Base-by-base conservation (phyloP, 1,140 invertebrate species). In the Lepidostoma basale region DNA sequence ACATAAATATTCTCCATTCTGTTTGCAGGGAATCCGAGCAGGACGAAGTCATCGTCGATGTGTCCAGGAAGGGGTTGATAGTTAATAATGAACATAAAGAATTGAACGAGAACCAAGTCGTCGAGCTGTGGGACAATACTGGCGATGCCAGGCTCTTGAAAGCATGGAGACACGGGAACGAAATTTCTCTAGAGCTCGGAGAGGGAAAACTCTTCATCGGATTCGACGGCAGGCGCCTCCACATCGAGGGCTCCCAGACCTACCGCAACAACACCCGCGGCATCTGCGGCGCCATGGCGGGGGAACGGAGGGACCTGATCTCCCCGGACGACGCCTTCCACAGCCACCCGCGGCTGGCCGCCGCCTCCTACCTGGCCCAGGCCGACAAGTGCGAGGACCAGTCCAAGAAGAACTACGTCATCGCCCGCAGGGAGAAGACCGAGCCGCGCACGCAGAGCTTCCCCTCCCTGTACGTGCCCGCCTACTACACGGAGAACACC, bases 231-330 rank as follows among this genome's bases (percentile, higher is more conserved):
- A 49, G 80, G 39, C 80, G 83, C 52, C 73, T 85, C 12, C 79
- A 83, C 23, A 56, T 88, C 2, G 23, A 59, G 18, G 73, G 80
- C 2, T 74, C 74, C 14, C 75, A 78, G 5, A 69, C 79, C 23
- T 84, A 87, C 73, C 78, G 84, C 10, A 81, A 84, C 63, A 75
- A 76, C 6, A 76, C 87, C 23, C 81, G 84, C 26, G 89, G 89
- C 69, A 80, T 91, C 22, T 91, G 89, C 73, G 90, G 89, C 9
- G 83, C 81, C 28, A 88, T 84, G 79, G 85, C 84, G 68, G 83
- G 84, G 2, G 81, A 88, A n/a, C 62, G 76, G 23, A 83, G 86
- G 64, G 89, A 91, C 68, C 87, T 88, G 66, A 73, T 78, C 1
- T 80, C 84, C 20, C 88, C 89, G 0, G 72, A 81, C 30, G 85